A percentile compares a stretch with the other conserved stretches of the same genome.
Evolutionary conservation across 2,113 vertebrate species (phyloP).

Genomic region (Marmota monax): DNA sequence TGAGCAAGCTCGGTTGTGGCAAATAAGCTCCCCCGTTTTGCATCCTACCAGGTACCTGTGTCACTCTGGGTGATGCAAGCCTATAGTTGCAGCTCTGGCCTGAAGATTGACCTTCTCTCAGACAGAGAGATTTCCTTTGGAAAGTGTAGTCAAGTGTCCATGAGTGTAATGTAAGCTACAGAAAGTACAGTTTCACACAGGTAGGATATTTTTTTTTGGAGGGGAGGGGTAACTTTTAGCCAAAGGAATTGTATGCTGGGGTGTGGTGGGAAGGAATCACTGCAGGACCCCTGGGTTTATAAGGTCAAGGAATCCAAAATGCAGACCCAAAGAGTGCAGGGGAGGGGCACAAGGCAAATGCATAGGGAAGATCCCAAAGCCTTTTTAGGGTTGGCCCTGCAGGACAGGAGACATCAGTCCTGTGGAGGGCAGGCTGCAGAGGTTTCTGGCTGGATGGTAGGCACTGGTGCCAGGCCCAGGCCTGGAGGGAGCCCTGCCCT

Average conservation of each 20-base stretch:
- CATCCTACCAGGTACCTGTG: no score
- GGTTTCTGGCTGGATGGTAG: neutral
- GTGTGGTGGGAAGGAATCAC: neutral
- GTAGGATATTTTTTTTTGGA: neutral
- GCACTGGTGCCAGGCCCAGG: no score
- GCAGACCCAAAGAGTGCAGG: neutral
- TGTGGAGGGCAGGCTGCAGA: neutral
- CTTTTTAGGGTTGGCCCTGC: neutral
- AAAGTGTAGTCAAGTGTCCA: neutral
- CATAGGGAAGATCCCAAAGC: neutral
- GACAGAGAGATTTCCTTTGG: neutral
- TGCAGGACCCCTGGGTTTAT: neutral
- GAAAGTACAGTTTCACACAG: neutral
- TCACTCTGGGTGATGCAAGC: fast-evolving
- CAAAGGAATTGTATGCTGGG: neutral
- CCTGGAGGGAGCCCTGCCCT: neutral
- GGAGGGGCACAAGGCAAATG: neutral
- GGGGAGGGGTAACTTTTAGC: neutral
- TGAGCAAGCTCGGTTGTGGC: neutral
- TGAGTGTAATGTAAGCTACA: neutral
- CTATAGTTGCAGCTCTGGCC: neutral
- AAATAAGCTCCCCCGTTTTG: no score
- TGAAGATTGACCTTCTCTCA: neutral
- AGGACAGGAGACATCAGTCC: fast-evolving
- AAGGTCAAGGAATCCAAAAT: conserved; percentile 7